Evolutionary conservation across 2,888 invertebrate genomes (phyloP), one percentile per base, ranked within the genome.

Genomic region (Crossocerus cetratus): DNA sequence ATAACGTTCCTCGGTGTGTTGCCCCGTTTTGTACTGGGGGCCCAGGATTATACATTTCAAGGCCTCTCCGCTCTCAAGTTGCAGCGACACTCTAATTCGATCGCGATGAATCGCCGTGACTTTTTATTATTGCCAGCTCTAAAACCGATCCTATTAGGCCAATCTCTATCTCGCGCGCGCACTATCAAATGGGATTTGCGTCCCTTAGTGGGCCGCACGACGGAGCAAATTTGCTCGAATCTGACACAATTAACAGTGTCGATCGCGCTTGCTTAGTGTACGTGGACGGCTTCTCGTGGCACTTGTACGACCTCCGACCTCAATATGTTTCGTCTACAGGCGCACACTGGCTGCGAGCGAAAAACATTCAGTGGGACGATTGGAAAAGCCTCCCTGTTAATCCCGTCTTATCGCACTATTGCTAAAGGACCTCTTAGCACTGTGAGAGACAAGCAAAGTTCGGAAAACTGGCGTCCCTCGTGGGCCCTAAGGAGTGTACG

Each of bases 301-400:
- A 84, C 78, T 81, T 83, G 56, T 85, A 83, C 71, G 85, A 80
- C 71, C 70, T 85, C 83, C 73, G 85, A 85, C 86, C 84, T 86
- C 80, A 76, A 86, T 86, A 77, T 74, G 70, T 71, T 62, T 73
- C 61, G 49, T 63, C 55, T 32, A 56, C 32, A 8, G 32, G 32
- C 32, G 32, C 32, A 32, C 32, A 32, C 32, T 32, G 5, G 11
- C 32, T 32, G 32, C 8, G 8, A 32, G 32, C 0, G 11, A 32
- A 32, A 32, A 32, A 32, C 8, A 32, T 32, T 32, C 32, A 8
- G 8, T 32, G 8, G 11, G 32, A 32, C 8, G 32, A 32, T 32
- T 32, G 5, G 32, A 32, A 32, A 32, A 32, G 32, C 32, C n/a
- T n/a, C n/a, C 8, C 8, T 32, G 8, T 32, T 32, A 32, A 32